phyloP scores from a whole-genome alignment of 2,113 vertebrate genomes.

The Phocoena phocoena region DNA sequence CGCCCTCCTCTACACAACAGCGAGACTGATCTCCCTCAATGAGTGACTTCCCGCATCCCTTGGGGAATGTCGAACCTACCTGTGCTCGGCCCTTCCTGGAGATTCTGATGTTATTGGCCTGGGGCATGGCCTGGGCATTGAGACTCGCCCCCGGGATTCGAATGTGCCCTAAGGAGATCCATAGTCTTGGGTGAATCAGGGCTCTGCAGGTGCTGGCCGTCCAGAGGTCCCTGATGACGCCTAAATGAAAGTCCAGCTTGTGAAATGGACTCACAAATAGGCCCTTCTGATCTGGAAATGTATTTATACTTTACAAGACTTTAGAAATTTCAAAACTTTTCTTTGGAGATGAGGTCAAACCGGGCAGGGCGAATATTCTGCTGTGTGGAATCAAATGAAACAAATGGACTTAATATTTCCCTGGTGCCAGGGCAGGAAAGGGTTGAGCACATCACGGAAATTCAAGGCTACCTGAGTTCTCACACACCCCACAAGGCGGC shows the following conservation, averaged over 20 bases:
- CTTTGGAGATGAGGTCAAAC: background rate
- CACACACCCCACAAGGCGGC: background rate
- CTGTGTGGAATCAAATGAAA: background rate
- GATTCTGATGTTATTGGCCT: background rate
- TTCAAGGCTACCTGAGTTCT: background rate
- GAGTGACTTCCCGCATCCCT: background rate
- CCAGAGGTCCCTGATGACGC: background rate
- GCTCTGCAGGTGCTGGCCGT: background rate
- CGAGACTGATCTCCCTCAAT: background rate
- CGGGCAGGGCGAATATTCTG: background rate
- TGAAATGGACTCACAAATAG: background rate
- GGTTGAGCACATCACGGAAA: background rate
- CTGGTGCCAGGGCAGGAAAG: background rate
- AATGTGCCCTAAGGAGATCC: rapidly evolving
- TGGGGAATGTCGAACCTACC: background rate
- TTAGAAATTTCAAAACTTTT: background rate
- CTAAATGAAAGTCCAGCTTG: background rate
- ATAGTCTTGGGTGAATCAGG: rapidly evolving
- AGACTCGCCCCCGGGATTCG: rapidly evolving
- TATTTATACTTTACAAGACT: background rate
- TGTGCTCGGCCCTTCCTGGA: background rate
- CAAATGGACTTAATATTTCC: rapidly evolving
- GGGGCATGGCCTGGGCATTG: rapidly evolving
- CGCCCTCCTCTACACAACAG: background rate
- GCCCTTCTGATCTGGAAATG: background rate